A percentile compares a stretch with the other conserved stretches of the same genome.
Conservation (phyloP, 2,113 vertebrate genomes). For the Plotosus lineatus region DNA sequence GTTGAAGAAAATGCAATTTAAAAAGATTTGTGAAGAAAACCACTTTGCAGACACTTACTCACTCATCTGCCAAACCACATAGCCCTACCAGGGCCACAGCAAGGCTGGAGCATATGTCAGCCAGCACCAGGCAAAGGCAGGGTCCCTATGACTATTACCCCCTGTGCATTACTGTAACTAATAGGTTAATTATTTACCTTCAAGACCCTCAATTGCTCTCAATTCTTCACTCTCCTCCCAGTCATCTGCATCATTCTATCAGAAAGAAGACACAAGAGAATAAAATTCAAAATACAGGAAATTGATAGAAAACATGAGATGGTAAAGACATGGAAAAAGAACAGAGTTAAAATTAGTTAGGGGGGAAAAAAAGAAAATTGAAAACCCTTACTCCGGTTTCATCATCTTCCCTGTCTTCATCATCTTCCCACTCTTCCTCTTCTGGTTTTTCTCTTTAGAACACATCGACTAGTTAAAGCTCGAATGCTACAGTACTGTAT, state of each 20-base stretch:
- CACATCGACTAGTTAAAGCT: neutral
- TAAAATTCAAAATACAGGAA: neutral
- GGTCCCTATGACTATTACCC: too few species aligned
- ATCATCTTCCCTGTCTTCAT: slow-evolving; percentile 56
- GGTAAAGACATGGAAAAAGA: neutral
- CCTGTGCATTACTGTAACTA: neutral
- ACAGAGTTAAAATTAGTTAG: neutral
- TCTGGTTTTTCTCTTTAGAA: slow-evolving; percentile 51
- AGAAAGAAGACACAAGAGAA: neutral
- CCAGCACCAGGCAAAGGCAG: too few species aligned
- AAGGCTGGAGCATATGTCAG: too few species aligned
- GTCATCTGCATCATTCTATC: slow-evolving; percentile 59
- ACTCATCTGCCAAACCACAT: too few species aligned
- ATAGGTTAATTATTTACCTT: slow-evolving; percentile 38
- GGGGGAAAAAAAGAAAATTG: too few species aligned
- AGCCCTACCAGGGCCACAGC: too few species aligned
- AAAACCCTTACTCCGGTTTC: slow-evolving; percentile 40
- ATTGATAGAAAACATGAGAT: neutral
- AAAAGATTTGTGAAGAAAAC: too few species aligned
- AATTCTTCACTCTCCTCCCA: slow-evolving; percentile 55
- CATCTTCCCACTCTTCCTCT: slow-evolving; percentile 56
- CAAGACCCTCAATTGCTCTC: slow-evolving; percentile 56
- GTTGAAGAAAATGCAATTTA: too few species aligned
- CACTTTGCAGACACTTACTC: too few species aligned
- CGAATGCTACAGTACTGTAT: neutral